Evolutionary conservation across 2,797 vertebrate genomes (phyloP), one percentile per base, ranked within the genome.

Genomic region (Catharus ustulatus): DNA sequence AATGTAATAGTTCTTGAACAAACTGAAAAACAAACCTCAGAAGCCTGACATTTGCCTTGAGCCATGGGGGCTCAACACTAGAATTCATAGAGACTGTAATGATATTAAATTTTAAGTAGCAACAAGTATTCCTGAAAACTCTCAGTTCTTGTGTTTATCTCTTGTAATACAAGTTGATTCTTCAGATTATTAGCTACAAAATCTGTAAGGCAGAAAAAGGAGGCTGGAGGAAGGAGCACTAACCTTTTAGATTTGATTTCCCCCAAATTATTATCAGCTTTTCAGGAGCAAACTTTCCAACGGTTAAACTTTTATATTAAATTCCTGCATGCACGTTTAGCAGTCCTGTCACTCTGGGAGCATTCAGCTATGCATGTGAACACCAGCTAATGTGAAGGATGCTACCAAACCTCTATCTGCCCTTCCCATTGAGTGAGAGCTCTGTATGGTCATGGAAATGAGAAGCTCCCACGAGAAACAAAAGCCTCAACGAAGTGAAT

Each of bases 241-340:
- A 22, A 89, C 69, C 67, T 69, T 55, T 42, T 68, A 88, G 71
- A 89, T 77, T 62, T 87, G 5, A 67, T 72, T 76, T 85, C 40
- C 52, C 91, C 51, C 36, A 80, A 36, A 84, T 27, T 54, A 46
- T 29, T 90, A 46, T n/a, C 74, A 66, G 63, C 62, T 94, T 86
- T 85, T 77, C 82, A 81, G 90, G 54, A 87, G 61, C 55, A 90
- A 92, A 82, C 54, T 78, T 34, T 90, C 83, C 57, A 76, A 79
- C 0, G 0, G 54, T 54, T 84, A 36, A 94, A 93, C 49, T 80
- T 92, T 91, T 80, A 63, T 62, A 43, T 90, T 82, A 40, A 91
- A 93, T 84, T 80, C 72, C 38, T 85, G 30, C 59, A 67, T 1
- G 13, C 27, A 11, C 38, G 34, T 80, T 94, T 51, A 90, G 62